Base-by-base conservation (phyloP, 2,797 vertebrate species). In the Anguilla obscura region DNA sequence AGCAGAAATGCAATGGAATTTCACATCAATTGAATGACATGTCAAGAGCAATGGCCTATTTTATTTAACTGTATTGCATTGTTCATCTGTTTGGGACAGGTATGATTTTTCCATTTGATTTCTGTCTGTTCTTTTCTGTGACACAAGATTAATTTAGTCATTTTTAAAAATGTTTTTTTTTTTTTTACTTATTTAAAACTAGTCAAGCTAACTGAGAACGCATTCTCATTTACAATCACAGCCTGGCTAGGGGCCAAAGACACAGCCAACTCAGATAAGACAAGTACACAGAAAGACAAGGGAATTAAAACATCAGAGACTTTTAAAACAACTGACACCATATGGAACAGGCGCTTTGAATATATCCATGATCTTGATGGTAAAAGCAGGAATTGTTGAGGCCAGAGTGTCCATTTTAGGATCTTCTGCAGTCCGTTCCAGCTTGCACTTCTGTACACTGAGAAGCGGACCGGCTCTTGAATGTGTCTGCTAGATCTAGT, bases 281-380 rank as follows among this genome's bases (percentile, higher is more conserved):
- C n/a, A 2, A 69, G 63, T 27, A n/a, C 24, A 69, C 8, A 69
- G 63, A 69, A 69, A 69, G 63, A 69, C 24, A 69, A 69, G 63
- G 63, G n/a, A 69, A 69, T 69, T 69, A n/a, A 69, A 69, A 69
- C 63, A 69, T 69, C 63, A 27, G 63, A 27, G 63, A 24, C 63
- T 69, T 27, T 8, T 69, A 27, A 69, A 69, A 69, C 63, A 69
- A 69, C 63, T 1, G 4, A n/a, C 63, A n/a, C 7, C 24, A 27
- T 69, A n/a, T 27, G n/a, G 24, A n/a, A 5, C 24, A 27, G 63
- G 24, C 1, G 27, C n/a, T 69, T 69, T 69, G 63, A 69, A 69
- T 69, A 58, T 58, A 1, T 58, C 56, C 56, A 58, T 58, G 56
- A 58, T 58, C 56, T 58, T 58, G 24, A 69, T 27, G 24, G n/a